These are phyloP conservation scores for Hybognathus amarus DNA, from an alignment of 2,797 vertebrate genomes.

Conservation along the genomic window DNA sequence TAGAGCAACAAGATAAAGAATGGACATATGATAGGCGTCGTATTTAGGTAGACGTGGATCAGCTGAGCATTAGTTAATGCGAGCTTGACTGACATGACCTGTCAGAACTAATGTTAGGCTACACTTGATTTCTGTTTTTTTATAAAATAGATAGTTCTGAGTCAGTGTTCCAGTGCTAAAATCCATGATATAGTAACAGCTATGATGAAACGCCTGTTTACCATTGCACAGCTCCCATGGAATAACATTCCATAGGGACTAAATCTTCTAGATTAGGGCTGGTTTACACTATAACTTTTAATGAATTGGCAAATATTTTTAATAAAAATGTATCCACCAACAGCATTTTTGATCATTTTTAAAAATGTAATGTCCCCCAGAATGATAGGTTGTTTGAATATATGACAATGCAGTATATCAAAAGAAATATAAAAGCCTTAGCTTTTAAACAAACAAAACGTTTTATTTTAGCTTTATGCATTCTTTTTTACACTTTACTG, in stretches of 20 bases:
- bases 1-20: no score
- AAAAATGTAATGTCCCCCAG: not conserved
- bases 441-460: not conserved
- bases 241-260: not conserved
- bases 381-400: not conserved
- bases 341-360: not conserved
- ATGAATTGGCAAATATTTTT: not conserved
- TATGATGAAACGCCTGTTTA: not conserved
- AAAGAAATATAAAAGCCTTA: no score
- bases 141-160: not conserved
- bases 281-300: not conserved
- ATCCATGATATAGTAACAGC: not conserved
- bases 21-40: no score
- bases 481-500: not conserved
- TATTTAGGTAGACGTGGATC: no score
- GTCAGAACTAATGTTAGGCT: not conserved
- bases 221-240: not conserved
- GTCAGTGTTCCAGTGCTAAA: not conserved
- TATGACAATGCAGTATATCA: no score
- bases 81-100: not conserved
- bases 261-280: not conserved
- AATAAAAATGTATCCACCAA: not conserved
- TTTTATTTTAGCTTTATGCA: not conserved
- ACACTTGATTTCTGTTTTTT: constrained; percentile 2
- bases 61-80: no score